These are phyloP conservation scores for Helicoverpa zea DNA, from an alignment of 1,140 invertebrate species.

Conservation along the genomic window DNA sequence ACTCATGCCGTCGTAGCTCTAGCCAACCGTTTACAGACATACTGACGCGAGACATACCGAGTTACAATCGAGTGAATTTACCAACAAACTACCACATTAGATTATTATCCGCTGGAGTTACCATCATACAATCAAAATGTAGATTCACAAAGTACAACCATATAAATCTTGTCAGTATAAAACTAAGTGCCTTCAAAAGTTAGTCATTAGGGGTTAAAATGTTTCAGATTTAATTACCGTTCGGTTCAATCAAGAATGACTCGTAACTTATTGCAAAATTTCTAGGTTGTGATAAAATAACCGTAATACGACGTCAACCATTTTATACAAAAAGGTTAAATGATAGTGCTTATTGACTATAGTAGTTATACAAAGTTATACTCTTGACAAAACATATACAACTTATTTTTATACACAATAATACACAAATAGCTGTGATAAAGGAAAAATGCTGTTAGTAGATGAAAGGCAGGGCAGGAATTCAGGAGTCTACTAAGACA, in stretches of 20 bases:
- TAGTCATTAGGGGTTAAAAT: slow-evolving; percentile 85
- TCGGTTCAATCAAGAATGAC: slow-evolving; percentile 62
- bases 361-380: slow-evolving; percentile 30
- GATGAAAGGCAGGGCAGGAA: neutral
- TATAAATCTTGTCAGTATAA: slow-evolving; percentile 80
- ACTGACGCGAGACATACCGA: neutral
- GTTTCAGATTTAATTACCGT: slow-evolving; percentile 59
- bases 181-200: slow-evolving; percentile 83
- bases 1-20: slow-evolving; percentile 43
- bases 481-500: neutral
- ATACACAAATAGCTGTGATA: slow-evolving; percentile 49
- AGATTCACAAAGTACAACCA: slow-evolving; percentile 83
- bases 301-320: slow-evolving; percentile 25
- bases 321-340: slow-evolving; percentile 5
- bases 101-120: slow-evolving; percentile 80
- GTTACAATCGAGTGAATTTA: slow-evolving; percentile 52
- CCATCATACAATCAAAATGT: slow-evolving; percentile 85
- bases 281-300: slow-evolving; percentile 74
- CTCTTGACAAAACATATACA: slow-evolving; percentile 35
- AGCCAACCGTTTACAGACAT: neutral
- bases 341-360: slow-evolving; percentile 13
- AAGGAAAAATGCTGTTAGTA: neutral
- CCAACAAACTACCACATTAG: slow-evolving; percentile 57
- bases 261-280: slow-evolving; percentile 70
- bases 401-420: slow-evolving; percentile 43